Evolutionary conservation across 2,797 vertebrate species (phyloP).

Genomic region (Squalus acanthias): DNA sequence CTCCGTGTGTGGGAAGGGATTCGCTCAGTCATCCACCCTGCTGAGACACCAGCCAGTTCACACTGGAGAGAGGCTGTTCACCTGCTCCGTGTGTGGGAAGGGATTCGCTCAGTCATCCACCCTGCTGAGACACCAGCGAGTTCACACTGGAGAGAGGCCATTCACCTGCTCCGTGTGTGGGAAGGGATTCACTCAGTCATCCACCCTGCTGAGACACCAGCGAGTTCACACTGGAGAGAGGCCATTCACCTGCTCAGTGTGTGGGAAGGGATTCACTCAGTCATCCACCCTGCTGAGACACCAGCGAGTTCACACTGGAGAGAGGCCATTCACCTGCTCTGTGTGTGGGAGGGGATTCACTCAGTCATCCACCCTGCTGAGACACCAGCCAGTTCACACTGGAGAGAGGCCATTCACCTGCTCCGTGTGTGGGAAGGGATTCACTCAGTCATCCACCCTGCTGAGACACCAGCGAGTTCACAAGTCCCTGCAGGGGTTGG

Average conservation of each 20-base stretch:
- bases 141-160: not conserved
- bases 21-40: too few species aligned
- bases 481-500: too few species aligned
- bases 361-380: not conserved
- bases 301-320: not conserved
- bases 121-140: not conserved
- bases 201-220: conserved; percentile 2
- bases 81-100: too few species aligned
- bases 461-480: too few species aligned
- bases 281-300: not conserved
- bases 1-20: too few species aligned
- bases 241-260: not conserved
- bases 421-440: not conserved
- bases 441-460: conserved; percentile 4
- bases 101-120: too few species aligned
- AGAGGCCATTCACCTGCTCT: not conserved
- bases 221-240: not conserved
- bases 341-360: conserved; percentile 3
- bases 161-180: not conserved
- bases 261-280: not conserved
- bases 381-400: conserved; percentile 9
- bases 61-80: too few species aligned
- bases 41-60: too few species aligned
- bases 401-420: conserved; percentile 20
- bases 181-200: not conserved